Evolutionary conservation across 2,113 vertebrate species (phyloP).

Genomic region (Cebus imitator): DNA sequence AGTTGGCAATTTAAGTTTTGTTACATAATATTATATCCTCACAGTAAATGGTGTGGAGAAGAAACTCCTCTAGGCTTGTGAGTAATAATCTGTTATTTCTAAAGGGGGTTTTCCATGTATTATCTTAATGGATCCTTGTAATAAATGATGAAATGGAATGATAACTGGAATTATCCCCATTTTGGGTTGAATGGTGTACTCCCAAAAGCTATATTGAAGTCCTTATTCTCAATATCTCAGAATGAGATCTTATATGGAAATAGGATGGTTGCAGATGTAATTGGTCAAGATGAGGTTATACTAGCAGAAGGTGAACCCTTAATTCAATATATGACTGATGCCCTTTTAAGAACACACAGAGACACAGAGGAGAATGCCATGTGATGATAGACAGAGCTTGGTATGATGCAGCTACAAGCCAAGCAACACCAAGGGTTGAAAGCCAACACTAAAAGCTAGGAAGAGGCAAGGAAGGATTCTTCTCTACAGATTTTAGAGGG

Average conservation of each 20-base stretch:
- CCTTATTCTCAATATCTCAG: not conserved
- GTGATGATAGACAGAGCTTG: not conserved
- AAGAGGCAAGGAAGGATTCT: not conserved
- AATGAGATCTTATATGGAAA: not conserved
- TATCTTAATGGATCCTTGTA: not conserved
- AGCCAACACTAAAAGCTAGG: not conserved
- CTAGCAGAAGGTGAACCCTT: not conserved
- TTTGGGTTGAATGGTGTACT: not conserved
- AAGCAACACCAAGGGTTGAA: not conserved
- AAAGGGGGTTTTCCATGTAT: conserved; percentile 2
- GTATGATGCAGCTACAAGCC: not conserved
- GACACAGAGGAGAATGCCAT: not conserved
- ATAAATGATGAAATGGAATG: not conserved
- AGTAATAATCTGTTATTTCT: conserved; percentile 20
- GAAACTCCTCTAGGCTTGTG: not conserved
- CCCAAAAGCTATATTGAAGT: not conserved
- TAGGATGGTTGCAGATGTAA: not conserved
- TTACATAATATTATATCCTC: conserved; percentile 14
- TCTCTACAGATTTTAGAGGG: not conserved
- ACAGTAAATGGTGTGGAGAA: not conserved
- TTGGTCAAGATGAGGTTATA: not conserved
- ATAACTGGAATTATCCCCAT: not conserved
- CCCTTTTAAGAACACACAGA: not conserved
- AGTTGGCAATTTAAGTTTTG: conserved; percentile 13
- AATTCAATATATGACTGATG: not conserved